Percentiles rank a stretch among this genome's conserved stretches.
Conservation (phyloP, 2,888 invertebrate genomes). For the Hydraecia micacea region DNA sequence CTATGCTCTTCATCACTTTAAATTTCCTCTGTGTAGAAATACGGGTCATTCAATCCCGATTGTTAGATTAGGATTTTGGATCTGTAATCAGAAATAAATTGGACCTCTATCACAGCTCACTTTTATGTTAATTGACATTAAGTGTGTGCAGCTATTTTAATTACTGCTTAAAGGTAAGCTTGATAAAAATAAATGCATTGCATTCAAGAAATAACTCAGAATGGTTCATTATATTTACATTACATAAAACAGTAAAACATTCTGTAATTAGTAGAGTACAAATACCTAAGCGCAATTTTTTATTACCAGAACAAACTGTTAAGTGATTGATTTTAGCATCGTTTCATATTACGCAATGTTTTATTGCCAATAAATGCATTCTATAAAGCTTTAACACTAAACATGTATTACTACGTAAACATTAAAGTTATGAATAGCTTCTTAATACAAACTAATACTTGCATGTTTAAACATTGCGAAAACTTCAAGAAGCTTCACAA, state of each 20-base stretch:
- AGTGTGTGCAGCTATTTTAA: neutral
- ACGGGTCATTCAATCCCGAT: no score
- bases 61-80: neutral
- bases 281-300: neutral
- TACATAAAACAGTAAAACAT: neutral
- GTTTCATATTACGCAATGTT: neutral
- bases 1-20: neutral
- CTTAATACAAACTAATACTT: neutral
- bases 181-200: neutral
- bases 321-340: neutral
- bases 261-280: neutral
- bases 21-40: neutral
- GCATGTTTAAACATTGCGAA: neutral
- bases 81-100: no score
- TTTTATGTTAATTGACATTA: neutral
- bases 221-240: neutral
- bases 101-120: neutral
- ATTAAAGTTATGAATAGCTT: neutral
- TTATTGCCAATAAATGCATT: slow-evolving; percentile 1
- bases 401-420: neutral
- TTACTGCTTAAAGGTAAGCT: neutral
- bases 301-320: slow-evolving; percentile 6
- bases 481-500: neutral
- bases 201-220: neutral
- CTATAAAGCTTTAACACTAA: neutral